phyloP scores from a whole-genome alignment of 2,888 invertebrate species.

The Siphlonurus alternatus region DNA sequence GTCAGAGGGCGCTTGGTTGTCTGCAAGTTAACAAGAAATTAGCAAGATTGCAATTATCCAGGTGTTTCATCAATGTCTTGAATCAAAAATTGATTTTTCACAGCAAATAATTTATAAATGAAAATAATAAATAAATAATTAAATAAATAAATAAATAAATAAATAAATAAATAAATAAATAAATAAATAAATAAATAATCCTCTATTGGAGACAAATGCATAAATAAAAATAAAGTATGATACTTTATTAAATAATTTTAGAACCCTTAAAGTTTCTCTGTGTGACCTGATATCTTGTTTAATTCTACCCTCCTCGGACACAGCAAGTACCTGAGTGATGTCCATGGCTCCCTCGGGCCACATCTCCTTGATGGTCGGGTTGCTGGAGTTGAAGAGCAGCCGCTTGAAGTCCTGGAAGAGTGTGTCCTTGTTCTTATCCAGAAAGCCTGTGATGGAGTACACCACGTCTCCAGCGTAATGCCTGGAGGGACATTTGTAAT shows the following conservation, averaged over 20 bases:
- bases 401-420: constrained; percentile 95
- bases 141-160: no score
- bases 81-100: not conserved
- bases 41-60: constrained; percentile 11
- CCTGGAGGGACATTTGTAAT: constrained; percentile 26
- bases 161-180: no score
- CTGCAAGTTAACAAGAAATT: no score
- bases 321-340: constrained; percentile 67
- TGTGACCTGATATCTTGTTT: no score
- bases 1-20: constrained; percentile 91
- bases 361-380: constrained; percentile 64
- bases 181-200: no score
- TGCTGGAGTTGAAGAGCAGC: constrained; percentile 66
- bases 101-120: not conserved
- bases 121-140: not conserved
- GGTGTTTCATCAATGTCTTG: not conserved
- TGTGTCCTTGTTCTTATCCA: constrained; percentile 95
- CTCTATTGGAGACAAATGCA: no score
- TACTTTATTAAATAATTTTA: no score
- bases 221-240: no score
- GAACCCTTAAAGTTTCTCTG: no score
- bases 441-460: constrained; percentile 75
- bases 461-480: constrained; percentile 97
- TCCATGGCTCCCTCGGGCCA: constrained; percentile 94
- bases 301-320: no score